Percentiles rank a stretch among this genome's conserved stretches.
Conservation (phyloP, 2,113 vertebrate species). For the Cromileptes altivelis region DNA sequence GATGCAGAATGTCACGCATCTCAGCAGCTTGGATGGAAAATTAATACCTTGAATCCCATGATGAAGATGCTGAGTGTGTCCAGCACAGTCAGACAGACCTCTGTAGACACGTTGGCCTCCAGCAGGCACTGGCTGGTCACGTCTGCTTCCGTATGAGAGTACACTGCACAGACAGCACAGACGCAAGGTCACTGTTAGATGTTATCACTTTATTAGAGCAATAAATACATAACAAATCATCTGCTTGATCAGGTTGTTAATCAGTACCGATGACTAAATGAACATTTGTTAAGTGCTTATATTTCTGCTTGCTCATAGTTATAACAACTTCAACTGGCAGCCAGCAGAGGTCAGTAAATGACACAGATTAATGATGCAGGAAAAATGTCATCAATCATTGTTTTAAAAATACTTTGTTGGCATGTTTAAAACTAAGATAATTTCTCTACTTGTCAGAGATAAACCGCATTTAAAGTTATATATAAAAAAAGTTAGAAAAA, state of each 20-base stretch:
- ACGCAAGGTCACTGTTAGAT: not conserved
- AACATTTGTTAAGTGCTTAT: not conserved
- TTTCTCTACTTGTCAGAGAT: no score
- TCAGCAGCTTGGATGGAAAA: not conserved
- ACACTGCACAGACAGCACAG: slow-evolving; percentile 85
- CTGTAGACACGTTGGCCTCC: slow-evolving; percentile 95
- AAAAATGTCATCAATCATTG: no score
- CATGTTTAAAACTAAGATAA: no score
- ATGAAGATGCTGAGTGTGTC: slow-evolving; percentile 96
- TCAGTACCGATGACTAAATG: not conserved
- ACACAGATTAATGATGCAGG: no score
- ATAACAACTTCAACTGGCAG: not conserved
- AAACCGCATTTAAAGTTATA: no score
- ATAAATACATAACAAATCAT: not conserved
- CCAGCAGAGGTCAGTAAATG: slow-evolving; percentile 18
- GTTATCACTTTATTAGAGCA: slow-evolving; percentile 15
- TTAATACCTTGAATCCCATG: slow-evolving; percentile 93
- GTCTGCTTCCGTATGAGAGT: slow-evolving; percentile 92
- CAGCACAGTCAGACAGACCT: slow-evolving; percentile 96
- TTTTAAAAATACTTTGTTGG: no score
- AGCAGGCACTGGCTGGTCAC: slow-evolving; percentile 93
- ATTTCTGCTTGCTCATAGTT: not conserved
- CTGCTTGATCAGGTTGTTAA: not conserved
- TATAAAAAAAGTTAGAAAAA: no score
- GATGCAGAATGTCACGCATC: no score